Conservation (phyloP, 2,888 invertebrate species). For the Latheticus oryzae region DNA sequence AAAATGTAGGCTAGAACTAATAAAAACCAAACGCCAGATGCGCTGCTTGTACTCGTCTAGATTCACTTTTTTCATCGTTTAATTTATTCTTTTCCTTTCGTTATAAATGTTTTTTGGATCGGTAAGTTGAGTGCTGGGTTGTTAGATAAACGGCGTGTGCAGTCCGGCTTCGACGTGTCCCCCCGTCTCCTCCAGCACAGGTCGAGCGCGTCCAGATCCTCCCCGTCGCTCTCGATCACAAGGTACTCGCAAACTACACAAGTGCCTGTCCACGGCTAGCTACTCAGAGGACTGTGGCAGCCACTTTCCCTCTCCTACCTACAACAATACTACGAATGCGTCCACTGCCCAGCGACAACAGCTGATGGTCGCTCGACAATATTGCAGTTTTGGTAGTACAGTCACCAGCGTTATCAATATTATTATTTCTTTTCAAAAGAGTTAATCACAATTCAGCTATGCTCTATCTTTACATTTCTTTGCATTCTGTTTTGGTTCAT, state of each 20-base stretch:
- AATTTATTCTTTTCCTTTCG: constrained; percentile 28
- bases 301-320: constrained; percentile 63
- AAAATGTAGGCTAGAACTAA: constrained; percentile 51
- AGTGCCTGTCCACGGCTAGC: constrained; percentile 90
- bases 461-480: constrained; percentile 39
- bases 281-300: constrained; percentile 77
- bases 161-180: constrained; percentile 70
- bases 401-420: constrained; percentile 68
- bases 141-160: constrained; percentile 84
- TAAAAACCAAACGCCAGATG: constrained; percentile 48
- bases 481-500: constrained; percentile 34
- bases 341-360: constrained; percentile 67
- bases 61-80: constrained; percentile 48
- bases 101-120: constrained; percentile 41
- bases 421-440: constrained; percentile 33
- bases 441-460: constrained; percentile 35
- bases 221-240: constrained; percentile 91
- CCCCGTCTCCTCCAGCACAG: constrained; percentile 55
- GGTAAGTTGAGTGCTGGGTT: constrained; percentile 58
- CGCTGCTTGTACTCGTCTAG: constrained; percentile 61
- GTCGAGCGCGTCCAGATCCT: constrained; percentile 69
- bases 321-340: too few relatives aligned
- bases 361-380: constrained; percentile 88
- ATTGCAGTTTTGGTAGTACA: constrained; percentile 96
- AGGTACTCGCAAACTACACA: constrained; percentile 94